Evolutionary conservation across 2,797 vertebrate species (phyloP).

Genomic region (Thalassophryne amazonica): DNA sequence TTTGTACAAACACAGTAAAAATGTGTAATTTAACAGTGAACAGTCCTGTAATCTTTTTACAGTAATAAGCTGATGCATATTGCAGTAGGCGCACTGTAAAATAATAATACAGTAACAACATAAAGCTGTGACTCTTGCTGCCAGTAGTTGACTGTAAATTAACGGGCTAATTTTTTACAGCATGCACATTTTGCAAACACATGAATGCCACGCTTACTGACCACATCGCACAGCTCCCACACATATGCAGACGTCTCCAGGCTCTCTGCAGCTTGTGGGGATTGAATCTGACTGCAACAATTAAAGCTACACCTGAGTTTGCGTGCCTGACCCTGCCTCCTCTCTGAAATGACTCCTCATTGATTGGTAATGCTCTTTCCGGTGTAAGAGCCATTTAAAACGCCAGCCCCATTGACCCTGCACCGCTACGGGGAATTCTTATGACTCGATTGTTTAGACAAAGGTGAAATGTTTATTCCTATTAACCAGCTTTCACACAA

Average conservation of each 20-base stretch:
- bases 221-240: background rate
- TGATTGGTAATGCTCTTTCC: slow-evolving; percentile 50
- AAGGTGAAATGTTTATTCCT: slow-evolving; percentile 82
- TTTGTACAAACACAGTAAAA: no score
- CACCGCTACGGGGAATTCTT: slow-evolving; percentile 58
- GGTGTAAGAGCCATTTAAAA: slow-evolving; percentile 54
- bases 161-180: no score
- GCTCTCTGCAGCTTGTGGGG: slow-evolving; percentile 31
- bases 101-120: no score
- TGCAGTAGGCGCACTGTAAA: no score
- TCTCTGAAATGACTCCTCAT: slow-evolving; percentile 40
- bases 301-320: slow-evolving; percentile 65
- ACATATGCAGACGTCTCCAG: slow-evolving; percentile 18
- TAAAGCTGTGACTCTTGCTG: no score
- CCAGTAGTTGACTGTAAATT: no score
- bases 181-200: no score
- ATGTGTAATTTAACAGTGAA: no score
- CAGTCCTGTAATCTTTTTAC: no score
- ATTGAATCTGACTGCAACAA: slow-evolving; percentile 39
- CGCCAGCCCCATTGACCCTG: slow-evolving; percentile 54
- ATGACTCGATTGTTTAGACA: slow-evolving; percentile 73
- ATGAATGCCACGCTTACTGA: background rate
- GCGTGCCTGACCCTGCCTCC: slow-evolving; percentile 21
- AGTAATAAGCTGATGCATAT: no score
- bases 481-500: slow-evolving; percentile 66